phyloP scores from a whole-genome alignment of 2,888 invertebrate species.

The Drosophila mimetica region DNA sequence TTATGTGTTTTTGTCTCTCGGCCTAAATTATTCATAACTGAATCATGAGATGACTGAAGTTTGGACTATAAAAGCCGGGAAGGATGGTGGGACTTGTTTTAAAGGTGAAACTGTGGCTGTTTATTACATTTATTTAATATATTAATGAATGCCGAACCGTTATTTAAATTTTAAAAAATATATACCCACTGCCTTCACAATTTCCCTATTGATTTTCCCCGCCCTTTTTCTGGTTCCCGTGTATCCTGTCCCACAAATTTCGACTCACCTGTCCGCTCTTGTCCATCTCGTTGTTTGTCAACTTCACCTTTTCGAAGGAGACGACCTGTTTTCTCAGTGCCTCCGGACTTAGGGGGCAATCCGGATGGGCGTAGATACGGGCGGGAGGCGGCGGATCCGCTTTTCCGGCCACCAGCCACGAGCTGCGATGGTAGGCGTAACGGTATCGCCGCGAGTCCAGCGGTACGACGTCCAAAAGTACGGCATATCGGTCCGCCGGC shows the following conservation, averaged over 20 bases:
- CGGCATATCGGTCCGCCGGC: constrained; percentile 94
- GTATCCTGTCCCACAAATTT: neutral
- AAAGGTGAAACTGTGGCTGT: no score
- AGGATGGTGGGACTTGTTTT: neutral
- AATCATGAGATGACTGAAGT: constrained; percentile 15
- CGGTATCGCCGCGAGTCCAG: constrained; percentile 98
- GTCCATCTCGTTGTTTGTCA: constrained; percentile 99
- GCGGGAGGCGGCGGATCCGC: constrained; percentile 98
- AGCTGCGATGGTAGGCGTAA: constrained; percentile 99
- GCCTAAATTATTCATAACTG: constrained; percentile 69
- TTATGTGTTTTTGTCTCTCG: constrained; percentile 56
- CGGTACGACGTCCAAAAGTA: constrained; percentile 97
- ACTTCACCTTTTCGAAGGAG: constrained; percentile 98
- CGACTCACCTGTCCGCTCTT: constrained; percentile 95
- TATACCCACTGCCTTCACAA: neutral
- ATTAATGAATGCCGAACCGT: no score
- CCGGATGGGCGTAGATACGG: constrained; percentile 97
- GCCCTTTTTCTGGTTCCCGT: neutral
- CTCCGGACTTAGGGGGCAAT: constrained; percentile 97
- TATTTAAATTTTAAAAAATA: neutral
- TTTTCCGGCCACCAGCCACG: constrained; percentile 99
- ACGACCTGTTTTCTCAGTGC: constrained; percentile 98
- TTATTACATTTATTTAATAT: no score
- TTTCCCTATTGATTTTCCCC: neutral
- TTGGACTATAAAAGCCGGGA: neutral